A percentile compares a stretch with the other conserved stretches of the same genome.
Conservation (phyloP, 2,797 vertebrate species). For the Myotis daubentonii region DNA sequence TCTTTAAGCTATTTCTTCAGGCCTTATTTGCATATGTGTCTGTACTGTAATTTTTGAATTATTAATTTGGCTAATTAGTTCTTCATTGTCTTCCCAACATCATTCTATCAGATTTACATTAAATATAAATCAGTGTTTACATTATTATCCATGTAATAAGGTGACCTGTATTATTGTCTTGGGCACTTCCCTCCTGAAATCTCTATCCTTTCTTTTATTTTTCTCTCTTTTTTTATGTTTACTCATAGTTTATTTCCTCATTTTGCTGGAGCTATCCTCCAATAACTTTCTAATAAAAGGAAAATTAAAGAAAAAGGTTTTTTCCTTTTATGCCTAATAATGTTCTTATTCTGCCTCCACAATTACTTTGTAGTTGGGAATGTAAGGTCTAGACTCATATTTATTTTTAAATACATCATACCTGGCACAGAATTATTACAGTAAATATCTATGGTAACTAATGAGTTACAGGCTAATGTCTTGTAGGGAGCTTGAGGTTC, state of each 20-base stretch:
- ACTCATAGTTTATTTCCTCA: background rate
- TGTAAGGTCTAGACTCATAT: background rate
- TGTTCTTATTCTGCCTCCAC: background rate
- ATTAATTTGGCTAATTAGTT: background rate
- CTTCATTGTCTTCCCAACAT: accelerated
- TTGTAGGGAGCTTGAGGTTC: background rate
- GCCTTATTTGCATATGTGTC: background rate
- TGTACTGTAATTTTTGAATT: background rate
- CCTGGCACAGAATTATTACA: background rate
- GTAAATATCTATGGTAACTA: background rate
- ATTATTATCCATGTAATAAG: background rate
- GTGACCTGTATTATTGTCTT: background rate
- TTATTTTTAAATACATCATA: background rate
- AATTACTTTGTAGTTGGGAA: background rate
- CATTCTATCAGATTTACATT: background rate
- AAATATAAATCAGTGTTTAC: background rate
- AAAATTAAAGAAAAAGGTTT: background rate
- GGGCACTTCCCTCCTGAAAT: background rate
- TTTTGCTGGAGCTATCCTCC: background rate
- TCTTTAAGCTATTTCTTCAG: background rate
- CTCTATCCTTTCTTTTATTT: background rate
- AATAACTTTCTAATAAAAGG: background rate
- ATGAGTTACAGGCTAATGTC: background rate
- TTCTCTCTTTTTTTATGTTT: background rate
- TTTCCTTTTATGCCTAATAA: background rate